These are phyloP conservation scores for Picus viridis DNA, from an alignment of 2,797 vertebrate genomes.

Conservation along the genomic window DNA sequence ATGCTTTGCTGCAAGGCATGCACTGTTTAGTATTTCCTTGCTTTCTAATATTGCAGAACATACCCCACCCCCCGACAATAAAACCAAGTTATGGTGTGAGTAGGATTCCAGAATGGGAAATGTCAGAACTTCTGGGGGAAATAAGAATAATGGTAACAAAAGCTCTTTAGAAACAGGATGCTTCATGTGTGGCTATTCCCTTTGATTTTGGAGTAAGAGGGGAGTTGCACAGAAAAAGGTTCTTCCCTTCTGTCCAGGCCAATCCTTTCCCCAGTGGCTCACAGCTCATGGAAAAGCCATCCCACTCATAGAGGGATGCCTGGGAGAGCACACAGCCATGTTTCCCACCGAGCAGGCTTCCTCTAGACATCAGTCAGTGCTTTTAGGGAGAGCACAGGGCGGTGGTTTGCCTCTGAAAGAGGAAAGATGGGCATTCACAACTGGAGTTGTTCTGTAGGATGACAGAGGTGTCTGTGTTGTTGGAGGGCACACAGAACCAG, in stretches of 20 bases:
- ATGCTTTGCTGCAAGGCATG: neutral
- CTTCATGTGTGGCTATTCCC: neutral
- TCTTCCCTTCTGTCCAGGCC: neutral
- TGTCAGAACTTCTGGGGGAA: neutral
- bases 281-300: neutral
- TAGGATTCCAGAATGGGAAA: neutral
- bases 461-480: neutral
- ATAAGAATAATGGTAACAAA: neutral
- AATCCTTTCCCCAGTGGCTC: neutral
- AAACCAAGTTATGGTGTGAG: neutral
- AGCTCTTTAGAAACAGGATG: neutral
- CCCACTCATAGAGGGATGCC: neutral
- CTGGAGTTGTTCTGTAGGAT: neutral
- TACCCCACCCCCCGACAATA: neutral
- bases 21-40: neutral
- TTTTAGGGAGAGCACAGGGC: neutral
- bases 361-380: accelerated
- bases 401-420: neutral
- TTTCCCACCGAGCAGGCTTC: neutral
- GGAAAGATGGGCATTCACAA: neutral
- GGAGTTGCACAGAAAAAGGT: neutral
- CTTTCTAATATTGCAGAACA: neutral
- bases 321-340: neutral
- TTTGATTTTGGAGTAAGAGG: neutral
- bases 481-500: neutral